phyloP scores from a whole-genome alignment of 2,113 vertebrate species.

The Tautogolabrus adspersus region DNA sequence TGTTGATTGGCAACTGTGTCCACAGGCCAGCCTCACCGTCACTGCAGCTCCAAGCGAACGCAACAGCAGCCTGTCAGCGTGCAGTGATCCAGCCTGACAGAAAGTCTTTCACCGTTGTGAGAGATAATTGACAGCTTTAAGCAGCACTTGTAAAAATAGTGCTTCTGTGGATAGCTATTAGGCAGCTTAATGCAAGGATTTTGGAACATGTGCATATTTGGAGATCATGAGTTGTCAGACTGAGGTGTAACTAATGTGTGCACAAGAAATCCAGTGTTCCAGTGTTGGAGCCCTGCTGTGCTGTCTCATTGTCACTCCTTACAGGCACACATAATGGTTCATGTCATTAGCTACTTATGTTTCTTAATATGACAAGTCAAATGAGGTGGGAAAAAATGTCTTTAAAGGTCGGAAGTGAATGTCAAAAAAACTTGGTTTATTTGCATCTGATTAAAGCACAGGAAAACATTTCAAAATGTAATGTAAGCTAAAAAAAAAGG shows the following conservation, averaged over 20 bases:
- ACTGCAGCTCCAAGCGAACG: background rate
- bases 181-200: background rate
- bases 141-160: background rate
- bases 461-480: background rate
- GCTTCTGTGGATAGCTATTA: constrained; percentile 1
- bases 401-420: background rate
- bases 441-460: background rate
- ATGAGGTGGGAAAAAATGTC: background rate
- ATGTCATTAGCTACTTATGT: background rate
- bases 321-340: background rate
- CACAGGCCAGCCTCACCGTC: constrained; percentile 4
- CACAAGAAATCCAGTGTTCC: background rate
- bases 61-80: background rate
- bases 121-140: constrained; percentile 3
- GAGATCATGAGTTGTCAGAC: background rate
- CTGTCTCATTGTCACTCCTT: background rate
- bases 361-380: background rate
- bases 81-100: constrained; percentile 12
- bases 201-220: background rate
- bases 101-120: background rate
- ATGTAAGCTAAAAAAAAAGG: too few relatives aligned
- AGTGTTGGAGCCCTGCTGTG: background rate
- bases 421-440: background rate
- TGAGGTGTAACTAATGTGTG: background rate
- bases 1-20: constrained; percentile 35